Conservation (phyloP, 2,113 vertebrate genomes). For the Leptodactylus fuscus region DNA sequence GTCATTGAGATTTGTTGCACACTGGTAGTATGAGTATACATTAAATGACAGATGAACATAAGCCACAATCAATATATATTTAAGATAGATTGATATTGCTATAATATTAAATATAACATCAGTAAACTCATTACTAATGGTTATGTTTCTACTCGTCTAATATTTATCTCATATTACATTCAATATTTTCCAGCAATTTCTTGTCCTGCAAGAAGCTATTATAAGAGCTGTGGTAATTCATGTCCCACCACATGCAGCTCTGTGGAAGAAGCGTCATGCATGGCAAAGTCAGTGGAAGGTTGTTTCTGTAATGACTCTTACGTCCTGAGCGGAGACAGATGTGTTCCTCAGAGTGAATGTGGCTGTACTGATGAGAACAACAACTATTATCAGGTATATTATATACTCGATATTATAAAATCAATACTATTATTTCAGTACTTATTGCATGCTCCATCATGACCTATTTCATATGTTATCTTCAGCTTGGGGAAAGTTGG, state of each 20-base stretch:
- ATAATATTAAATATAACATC: too few relatives aligned
- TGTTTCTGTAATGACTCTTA: slow-evolving; percentile 73
- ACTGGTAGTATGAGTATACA: too few relatives aligned
- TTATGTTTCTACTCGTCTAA: background rate
- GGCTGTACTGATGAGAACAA: slow-evolving; percentile 73
- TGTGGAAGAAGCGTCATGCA: slow-evolving; percentile 60
- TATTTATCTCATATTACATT: background rate
- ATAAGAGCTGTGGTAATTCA: slow-evolving; percentile 66
- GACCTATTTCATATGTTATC: background rate
- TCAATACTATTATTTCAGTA: too few relatives aligned
- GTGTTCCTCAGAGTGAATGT: slow-evolving; percentile 67
- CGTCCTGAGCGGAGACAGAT: slow-evolving; percentile 70
- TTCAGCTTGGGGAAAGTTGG: slow-evolving; percentile 82
- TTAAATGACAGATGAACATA: too few relatives aligned
- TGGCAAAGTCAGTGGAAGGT: slow-evolving; percentile 67
- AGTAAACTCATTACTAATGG: too few relatives aligned
- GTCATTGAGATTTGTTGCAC: too few relatives aligned
- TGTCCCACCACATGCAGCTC: slow-evolving; percentile 68
- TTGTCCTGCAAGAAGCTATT: slow-evolving; percentile 70
- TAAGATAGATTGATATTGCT: too few relatives aligned
- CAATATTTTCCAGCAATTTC: slow-evolving; percentile 65
- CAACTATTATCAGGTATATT: slow-evolving; percentile 80
- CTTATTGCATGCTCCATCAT: background rate
- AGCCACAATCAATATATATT: too few relatives aligned
- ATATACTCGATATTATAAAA: too few relatives aligned